Conservation (phyloP, 64 coral and sea anemone species). For the Stichodactyla helianthus region DNA sequence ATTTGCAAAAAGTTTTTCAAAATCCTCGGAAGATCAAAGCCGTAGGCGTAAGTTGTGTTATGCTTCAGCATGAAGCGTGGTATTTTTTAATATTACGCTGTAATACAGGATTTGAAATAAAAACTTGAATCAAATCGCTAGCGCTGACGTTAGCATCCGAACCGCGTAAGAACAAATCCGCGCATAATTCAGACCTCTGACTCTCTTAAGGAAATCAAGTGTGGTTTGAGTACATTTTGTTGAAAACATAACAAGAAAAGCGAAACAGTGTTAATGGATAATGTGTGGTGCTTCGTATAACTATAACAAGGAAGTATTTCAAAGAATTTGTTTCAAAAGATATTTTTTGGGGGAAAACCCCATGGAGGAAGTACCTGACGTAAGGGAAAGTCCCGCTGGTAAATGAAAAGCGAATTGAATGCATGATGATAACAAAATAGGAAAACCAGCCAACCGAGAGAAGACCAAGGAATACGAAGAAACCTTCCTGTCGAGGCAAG, state of each 20-base stretch:
- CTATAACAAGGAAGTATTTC: no score
- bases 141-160: neutral
- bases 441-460: neutral
- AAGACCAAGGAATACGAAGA: neutral
- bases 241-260: no score
- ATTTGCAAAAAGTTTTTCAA: no score
- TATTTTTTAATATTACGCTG: neutral
- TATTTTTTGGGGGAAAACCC: neutral
- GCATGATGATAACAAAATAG: neutral
- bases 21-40: no score
- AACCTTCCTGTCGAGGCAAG: neutral
- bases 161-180: neutral
- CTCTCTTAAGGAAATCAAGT: no score
- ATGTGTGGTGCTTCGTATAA: no score
- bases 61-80: neutral
- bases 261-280: no score
- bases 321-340: no score
- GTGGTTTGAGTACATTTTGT: no score
- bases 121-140: neutral
- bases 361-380: neutral
- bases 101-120: neutral
- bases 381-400: neutral
- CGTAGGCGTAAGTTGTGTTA: neutral
- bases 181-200: no score
- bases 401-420: neutral